Conservation (phyloP, 1,140 invertebrate genomes). For the Ostrea denselamellosa region DNA sequence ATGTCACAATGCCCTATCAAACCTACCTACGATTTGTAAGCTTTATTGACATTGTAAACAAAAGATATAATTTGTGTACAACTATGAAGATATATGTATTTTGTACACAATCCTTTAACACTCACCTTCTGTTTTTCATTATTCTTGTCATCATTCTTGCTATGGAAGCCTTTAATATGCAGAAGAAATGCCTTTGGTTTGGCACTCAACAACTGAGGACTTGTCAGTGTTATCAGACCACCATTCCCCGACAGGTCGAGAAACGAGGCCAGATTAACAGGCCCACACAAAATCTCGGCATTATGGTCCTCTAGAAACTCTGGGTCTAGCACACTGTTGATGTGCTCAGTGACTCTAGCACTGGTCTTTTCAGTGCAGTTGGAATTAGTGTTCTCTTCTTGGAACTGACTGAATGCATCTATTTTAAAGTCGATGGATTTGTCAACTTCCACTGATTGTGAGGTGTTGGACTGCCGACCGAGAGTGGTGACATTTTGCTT, state of each 20-base stretch:
- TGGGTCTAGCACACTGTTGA: conserved; percentile 86
- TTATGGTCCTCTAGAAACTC: conserved; percentile 92
- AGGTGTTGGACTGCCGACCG: conserved; percentile 50
- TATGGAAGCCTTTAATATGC: conserved; percentile 86
- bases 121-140: conserved; percentile 64
- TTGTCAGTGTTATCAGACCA: conserved; percentile 90
- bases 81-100: too few species aligned
- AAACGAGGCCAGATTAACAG: conserved; percentile 88
- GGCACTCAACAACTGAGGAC: conserved; percentile 89
- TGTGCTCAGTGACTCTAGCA: conserved; percentile 41
- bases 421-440: conserved; percentile 65
- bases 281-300: conserved; percentile 93
- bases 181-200: conserved; percentile 89
- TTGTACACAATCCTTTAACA: not conserved
- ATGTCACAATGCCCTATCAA: too few species aligned
- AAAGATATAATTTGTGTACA: too few species aligned
- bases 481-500: conserved; percentile 85
- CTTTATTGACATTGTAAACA: too few species aligned
- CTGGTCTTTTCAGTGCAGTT: conserved; percentile 36
- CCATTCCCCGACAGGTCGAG: conserved; percentile 91
- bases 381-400: not conserved
- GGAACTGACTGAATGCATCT: not conserved
- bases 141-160: conserved; percentile 59
- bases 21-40: too few species aligned
- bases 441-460: conserved; percentile 56